A percentile compares a stretch with the other conserved stretches of the same genome.
These are phyloP conservation scores for Dinocampus coccinellae DNA, from an alignment of 2,888 invertebrate species.

Conservation along the genomic window DNA sequence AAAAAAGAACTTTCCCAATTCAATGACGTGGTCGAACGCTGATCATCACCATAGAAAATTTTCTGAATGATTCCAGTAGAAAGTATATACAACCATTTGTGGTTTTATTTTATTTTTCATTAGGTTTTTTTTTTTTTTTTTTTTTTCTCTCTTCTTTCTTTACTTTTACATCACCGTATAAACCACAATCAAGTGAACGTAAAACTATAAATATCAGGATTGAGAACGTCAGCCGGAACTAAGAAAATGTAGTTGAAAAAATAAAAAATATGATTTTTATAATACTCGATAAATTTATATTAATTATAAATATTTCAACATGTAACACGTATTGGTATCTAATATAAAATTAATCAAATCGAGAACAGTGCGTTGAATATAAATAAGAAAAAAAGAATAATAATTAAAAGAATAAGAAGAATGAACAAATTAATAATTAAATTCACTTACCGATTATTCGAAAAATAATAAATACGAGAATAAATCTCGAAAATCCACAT, in stretches of 20 bases:
- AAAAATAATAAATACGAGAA: background rate
- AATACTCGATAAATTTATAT: background rate
- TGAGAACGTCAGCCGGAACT: background rate
- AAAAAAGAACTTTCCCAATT: conserved; percentile 2
- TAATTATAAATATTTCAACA: background rate
- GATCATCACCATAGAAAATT: background rate
- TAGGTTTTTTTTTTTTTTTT: background rate
- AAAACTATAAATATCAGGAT: background rate
- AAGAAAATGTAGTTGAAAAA: background rate
- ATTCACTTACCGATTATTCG: conserved; percentile 8
- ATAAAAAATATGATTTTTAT: background rate
- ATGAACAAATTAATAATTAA: background rate
- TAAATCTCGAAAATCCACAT: background rate
- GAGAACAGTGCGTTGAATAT: no score
- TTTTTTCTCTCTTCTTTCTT: background rate
- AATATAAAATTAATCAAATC: no score
- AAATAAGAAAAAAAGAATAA: no score
- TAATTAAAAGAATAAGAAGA: background rate
- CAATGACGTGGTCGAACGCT: conserved; percentile 6
- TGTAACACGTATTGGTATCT: no score
- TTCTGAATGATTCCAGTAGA: conserved; percentile 1
- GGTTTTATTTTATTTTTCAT: conserved; percentile 33
- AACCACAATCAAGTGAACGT: background rate
- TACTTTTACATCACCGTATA: background rate
- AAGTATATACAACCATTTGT: conserved; percentile 11